These are phyloP conservation scores for Ophiodon elongatus DNA, from an alignment of 2,113 vertebrate species.

Conservation along the genomic window DNA sequence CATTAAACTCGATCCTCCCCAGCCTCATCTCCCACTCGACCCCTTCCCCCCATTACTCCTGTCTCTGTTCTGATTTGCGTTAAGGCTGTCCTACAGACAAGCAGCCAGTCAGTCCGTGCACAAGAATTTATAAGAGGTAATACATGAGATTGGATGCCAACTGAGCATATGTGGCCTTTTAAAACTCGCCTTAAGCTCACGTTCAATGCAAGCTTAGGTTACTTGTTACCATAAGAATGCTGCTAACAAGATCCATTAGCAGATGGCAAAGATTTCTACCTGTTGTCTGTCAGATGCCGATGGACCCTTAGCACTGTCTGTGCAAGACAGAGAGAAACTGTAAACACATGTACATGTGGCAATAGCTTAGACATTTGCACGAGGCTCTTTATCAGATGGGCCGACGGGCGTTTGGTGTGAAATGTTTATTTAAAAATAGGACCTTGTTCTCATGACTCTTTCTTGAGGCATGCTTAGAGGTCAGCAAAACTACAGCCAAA, in stretches of 20 bases:
- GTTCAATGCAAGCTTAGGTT: constrained; percentile 36
- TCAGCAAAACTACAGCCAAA: constrained; percentile 39
- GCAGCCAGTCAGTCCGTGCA: neutral
- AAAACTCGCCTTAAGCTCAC: constrained; percentile 35
- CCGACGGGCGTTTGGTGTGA: constrained; percentile 44
- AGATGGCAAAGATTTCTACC: constrained; percentile 48
- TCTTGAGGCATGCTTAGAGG: constrained; percentile 30
- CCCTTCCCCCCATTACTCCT: neutral
- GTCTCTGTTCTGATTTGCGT: neutral
- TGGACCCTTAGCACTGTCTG: constrained; percentile 25
- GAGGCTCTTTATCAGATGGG: constrained; percentile 50
- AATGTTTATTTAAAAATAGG: constrained; percentile 54
- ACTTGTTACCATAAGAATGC: constrained; percentile 55
- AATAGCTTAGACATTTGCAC: neutral
- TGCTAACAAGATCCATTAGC: constrained; percentile 57
- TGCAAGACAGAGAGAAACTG: constrained; percentile 11
- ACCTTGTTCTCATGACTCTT: constrained; percentile 34
- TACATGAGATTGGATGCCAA: constrained; percentile 15
- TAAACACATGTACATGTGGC: constrained; percentile 29
- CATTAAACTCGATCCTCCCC: constrained; percentile 9
- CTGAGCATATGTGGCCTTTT: constrained; percentile 51
- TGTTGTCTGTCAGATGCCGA: constrained; percentile 31
- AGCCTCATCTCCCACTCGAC: neutral
- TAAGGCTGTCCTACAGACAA: too few relatives aligned
- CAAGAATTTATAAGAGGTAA: constrained; percentile 3